These are phyloP conservation scores for Melanostoma scalare DNA, from an alignment of 2,888 invertebrate genomes.

Conservation along the genomic window DNA sequence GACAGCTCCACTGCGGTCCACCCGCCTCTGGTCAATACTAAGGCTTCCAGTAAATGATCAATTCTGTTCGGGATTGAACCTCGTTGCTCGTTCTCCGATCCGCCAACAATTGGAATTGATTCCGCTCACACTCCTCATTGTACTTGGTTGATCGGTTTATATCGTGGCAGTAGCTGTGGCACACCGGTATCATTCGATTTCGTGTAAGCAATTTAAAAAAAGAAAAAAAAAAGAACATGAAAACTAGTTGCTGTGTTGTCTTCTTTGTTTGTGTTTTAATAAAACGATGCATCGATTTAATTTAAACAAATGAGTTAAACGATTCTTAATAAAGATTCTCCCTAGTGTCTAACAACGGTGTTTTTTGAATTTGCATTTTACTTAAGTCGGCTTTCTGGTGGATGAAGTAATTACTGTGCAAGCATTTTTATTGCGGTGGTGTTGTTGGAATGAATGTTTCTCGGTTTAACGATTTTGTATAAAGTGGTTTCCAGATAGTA, in stretches of 20 bases:
- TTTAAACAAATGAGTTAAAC: too few relatives aligned
- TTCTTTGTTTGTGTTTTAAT: neutral
- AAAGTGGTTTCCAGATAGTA: constrained; percentile 30
- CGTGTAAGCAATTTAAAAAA: constrained; percentile 54
- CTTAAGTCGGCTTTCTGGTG: too few relatives aligned
- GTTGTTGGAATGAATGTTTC: neutral
- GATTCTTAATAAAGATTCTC: too few relatives aligned
- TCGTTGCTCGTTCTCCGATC: constrained; percentile 22
- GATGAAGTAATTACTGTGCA: too few relatives aligned
- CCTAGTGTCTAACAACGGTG: too few relatives aligned
- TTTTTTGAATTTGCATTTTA: too few relatives aligned
- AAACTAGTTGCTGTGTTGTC: neutral
- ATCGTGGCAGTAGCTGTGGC: constrained; percentile 9
- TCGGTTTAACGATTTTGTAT: constrained; percentile 45
- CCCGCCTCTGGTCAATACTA: constrained; percentile 18
- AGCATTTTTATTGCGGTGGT: too few relatives aligned
- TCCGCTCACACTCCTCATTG: constrained; percentile 11
- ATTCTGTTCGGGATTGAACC: constrained; percentile 50
- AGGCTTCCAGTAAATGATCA: constrained; percentile 62
- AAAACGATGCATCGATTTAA: too few relatives aligned
- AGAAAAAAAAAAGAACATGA: neutral
- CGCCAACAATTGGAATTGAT: constrained; percentile 28
- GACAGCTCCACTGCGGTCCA: constrained; percentile 54
- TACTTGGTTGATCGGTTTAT: constrained; percentile 26
- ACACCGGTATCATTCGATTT: constrained; percentile 63